A percentile compares a stretch with the other conserved stretches of the same genome.
Conservation (phyloP, 1,140 invertebrate genomes). For the Gryon sp. region DNA sequence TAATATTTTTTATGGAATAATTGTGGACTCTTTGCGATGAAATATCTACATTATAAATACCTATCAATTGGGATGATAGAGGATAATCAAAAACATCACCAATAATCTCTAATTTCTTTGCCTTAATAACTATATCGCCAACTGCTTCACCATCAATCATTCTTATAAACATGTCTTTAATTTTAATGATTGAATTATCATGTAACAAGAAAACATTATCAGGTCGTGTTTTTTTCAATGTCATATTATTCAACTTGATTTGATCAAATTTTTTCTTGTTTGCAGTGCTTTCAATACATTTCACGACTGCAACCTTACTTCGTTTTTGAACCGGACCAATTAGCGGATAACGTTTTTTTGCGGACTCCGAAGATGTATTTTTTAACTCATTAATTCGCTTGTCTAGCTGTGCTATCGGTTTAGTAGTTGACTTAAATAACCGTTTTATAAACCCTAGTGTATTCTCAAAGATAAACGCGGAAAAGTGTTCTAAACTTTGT, state of each 20-base stretch:
- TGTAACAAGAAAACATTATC: constrained; percentile 10
- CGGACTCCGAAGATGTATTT: background rate
- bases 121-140: constrained; percentile 4
- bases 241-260: constrained; percentile 22
- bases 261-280: constrained; percentile 1
- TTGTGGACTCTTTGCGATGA: background rate
- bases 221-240: background rate
- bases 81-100: constrained; percentile 6
- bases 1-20: background rate
- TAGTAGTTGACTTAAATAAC: constrained; percentile 3
- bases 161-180: constrained; percentile 12
- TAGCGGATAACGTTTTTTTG: constrained; percentile 3
- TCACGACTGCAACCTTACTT: background rate
- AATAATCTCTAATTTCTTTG: background rate
- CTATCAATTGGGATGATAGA: background rate
- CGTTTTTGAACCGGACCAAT: background rate
- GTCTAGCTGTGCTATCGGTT: constrained; percentile 22
- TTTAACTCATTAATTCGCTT: constrained; percentile 17
- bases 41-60: constrained; percentile 5
- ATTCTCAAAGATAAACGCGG: constrained; percentile 20
- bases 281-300: background rate
- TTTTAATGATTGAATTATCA: background rate
- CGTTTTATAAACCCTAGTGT: constrained; percentile 5
- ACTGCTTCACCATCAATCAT: background rate
- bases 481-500: constrained; percentile 3